Evolutionary conservation across 2,797 vertebrate genomes (phyloP).

Genomic region (Pangasius larnaudii): DNA sequence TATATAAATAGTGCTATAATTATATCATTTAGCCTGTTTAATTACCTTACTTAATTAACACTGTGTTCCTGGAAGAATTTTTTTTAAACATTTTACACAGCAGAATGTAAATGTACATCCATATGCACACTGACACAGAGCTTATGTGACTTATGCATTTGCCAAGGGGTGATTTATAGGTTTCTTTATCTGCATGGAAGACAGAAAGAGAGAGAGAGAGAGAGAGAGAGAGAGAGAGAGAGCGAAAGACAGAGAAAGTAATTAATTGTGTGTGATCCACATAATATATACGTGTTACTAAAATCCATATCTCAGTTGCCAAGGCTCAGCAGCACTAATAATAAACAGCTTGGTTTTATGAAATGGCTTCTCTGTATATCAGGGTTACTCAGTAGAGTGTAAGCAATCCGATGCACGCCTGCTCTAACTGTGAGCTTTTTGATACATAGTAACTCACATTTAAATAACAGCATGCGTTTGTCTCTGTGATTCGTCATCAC

Average conservation of each 20-base stretch:
- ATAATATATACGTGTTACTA: conserved; percentile 9
- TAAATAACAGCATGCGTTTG: conserved; percentile 62
- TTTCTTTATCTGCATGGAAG: conserved; percentile 10
- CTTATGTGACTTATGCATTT: background rate
- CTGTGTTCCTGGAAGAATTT: background rate
- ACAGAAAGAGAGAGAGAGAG: background rate
- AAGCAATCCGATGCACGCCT: background rate
- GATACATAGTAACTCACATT: conserved; percentile 65
- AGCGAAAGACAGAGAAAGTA: background rate
- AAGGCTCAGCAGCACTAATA: conserved; percentile 36
- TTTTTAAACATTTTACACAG: background rate
- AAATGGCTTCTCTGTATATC: conserved; percentile 32
- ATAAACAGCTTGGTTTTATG: conserved; percentile 1
- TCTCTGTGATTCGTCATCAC: conserved; percentile 68
- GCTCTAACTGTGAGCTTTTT: conserved; percentile 42
- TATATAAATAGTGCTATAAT: background rate
- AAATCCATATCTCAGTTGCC: conserved; percentile 30
- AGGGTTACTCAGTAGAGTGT: conserved; percentile 33
- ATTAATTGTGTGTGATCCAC: conserved; percentile 11
- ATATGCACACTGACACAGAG: background rate
- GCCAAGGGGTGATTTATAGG: background rate
- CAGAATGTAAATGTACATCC: too few species aligned
- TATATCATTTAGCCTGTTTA: background rate
- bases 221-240: background rate
- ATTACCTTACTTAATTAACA: background rate